These are phyloP conservation scores for Hirtodrosophila alboralis DNA, from an alignment of 2,888 invertebrate species.

Conservation along the genomic window DNA sequence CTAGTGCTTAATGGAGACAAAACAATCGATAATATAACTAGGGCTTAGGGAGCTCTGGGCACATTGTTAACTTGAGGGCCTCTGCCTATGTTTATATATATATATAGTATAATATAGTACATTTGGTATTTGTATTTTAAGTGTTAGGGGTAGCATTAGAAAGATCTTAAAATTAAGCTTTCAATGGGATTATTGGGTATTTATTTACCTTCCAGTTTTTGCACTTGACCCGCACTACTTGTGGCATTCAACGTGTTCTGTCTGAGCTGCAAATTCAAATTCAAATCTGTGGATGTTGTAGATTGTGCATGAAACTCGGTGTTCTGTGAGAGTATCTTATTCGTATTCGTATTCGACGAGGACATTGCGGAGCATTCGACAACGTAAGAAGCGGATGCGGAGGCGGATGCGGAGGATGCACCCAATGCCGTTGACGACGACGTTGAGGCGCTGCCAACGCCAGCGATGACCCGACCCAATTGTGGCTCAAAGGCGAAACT, in stretches of 20 bases:
- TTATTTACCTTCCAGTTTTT: constrained; percentile 74
- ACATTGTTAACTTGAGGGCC: constrained; percentile 8
- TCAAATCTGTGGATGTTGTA: constrained; percentile 75
- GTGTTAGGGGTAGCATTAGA: constrained; percentile 3
- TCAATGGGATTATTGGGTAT: constrained; percentile 19
- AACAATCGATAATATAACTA: constrained; percentile 2
- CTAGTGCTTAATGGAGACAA: constrained; percentile 5
- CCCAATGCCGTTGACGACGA: constrained; percentile 11
- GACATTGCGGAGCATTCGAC: constrained; percentile 63
- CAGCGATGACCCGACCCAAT: constrained; percentile 56
- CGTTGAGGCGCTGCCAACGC: constrained; percentile 67
- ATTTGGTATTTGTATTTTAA: not conserved
- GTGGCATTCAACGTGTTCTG: constrained; percentile 62
- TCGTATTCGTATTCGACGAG: constrained; percentile 40
- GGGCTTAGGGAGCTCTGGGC: not conserved
- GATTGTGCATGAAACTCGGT: constrained; percentile 71
- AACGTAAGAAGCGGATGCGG: constrained; percentile 56
- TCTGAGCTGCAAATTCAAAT: constrained; percentile 77
- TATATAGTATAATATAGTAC: not conserved
- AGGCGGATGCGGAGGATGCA: constrained; percentile 20
- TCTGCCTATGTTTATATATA: constrained; percentile 5
- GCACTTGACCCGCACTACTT: constrained; percentile 46
- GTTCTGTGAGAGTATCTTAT: constrained; percentile 56
- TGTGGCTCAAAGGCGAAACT: constrained; percentile 55
- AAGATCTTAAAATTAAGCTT: not conserved